Percentiles rank a stretch among this genome's conserved stretches.
Conservation (phyloP, 2,888 invertebrate species). For the Caradrina kadenii region DNA sequence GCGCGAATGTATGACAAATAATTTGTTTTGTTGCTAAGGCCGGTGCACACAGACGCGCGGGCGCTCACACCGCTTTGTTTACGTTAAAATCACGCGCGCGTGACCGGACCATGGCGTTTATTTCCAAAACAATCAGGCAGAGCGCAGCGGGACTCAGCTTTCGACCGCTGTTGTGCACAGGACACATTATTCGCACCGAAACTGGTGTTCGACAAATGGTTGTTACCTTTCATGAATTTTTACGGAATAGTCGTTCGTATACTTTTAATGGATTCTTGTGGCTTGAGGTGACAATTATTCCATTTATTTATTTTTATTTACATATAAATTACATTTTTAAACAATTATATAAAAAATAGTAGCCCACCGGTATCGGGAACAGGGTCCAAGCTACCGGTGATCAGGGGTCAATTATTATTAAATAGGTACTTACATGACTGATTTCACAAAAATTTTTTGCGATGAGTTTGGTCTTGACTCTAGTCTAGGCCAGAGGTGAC, state of each 20-base stretch:
- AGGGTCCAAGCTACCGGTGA: too few species aligned
- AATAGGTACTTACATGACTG: too few species aligned
- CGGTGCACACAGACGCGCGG: slow-evolving; percentile 67
- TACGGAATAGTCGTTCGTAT: slow-evolving; percentile 7
- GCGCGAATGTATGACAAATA: slow-evolving; percentile 71
- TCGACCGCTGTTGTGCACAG: slow-evolving; percentile 57
- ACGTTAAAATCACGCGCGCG: slow-evolving; percentile 86
- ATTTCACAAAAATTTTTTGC: too few species aligned
- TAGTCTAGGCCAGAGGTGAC: too few species aligned
- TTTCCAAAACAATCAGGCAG: slow-evolving; percentile 82
- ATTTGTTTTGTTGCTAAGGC: slow-evolving; percentile 74
- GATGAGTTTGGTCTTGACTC: too few species aligned
- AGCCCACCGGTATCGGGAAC: too few species aligned
- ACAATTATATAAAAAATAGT: too few species aligned
- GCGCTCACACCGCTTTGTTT: slow-evolving; percentile 74
- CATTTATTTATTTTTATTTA: too few species aligned
- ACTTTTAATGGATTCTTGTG: neutral
- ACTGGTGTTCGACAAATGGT: slow-evolving; percentile 53
- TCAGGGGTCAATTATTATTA: neutral
- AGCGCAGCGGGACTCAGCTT: slow-evolving; percentile 66
- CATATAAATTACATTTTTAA: too few species aligned
- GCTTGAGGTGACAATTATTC: neutral
- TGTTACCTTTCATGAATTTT: slow-evolving; percentile 38
- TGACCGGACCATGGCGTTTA: slow-evolving; percentile 78
- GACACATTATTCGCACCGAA: slow-evolving; percentile 56